Conservation (phyloP, 2,888 invertebrate species). For the Clepsis dumicolana region DNA sequence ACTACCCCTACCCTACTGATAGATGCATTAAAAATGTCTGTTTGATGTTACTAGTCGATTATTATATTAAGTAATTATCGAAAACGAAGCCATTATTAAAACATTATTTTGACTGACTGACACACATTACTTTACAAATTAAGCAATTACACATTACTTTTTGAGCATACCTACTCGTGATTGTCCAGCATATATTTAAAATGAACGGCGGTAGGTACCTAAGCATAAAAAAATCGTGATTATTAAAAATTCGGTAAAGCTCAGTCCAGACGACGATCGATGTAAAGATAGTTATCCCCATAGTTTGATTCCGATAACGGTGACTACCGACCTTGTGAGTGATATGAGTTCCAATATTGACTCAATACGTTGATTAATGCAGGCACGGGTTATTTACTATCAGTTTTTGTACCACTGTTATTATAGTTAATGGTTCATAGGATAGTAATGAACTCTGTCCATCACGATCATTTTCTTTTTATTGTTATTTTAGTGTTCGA, state of each 20-base stretch:
- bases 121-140: background rate
- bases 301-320: conserved; percentile 10
- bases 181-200: background rate
- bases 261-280: background rate
- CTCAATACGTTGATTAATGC: conserved; percentile 15
- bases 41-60: background rate
- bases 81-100: background rate
- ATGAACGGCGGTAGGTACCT: no score
- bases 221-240: background rate
- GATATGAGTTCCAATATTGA: conserved; percentile 19
- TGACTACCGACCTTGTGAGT: conserved; percentile 21
- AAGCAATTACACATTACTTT: background rate
- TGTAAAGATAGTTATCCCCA: conserved; percentile 3
- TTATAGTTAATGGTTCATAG: background rate
- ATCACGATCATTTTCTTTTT: no score
- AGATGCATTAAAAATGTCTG: no score
- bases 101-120: background rate
- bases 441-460: no score
- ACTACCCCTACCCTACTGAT: no score
- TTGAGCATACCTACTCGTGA: background rate
- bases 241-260: background rate
- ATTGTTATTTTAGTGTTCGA: no score
- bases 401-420: background rate
- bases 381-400: conserved; percentile 2
- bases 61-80: background rate